These are phyloP conservation scores for Chiloscyllium punctatum DNA, from an alignment of 2,797 vertebrate genomes.

Conservation along the genomic window DNA sequence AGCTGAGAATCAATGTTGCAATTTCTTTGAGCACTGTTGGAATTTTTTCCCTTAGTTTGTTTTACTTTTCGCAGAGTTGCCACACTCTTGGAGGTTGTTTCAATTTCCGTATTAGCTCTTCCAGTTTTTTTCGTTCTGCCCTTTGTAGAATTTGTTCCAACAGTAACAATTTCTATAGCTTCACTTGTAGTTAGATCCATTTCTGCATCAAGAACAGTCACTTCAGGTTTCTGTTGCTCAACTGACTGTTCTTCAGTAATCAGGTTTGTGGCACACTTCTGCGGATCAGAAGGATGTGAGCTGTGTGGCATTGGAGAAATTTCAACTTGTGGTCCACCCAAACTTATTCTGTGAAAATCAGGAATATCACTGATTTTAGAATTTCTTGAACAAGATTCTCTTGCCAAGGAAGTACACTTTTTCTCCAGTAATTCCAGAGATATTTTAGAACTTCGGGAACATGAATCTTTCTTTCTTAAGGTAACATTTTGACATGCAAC, in stretches of 20 bases:
- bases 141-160: conserved; percentile 45
- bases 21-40: not conserved
- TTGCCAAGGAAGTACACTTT: not conserved
- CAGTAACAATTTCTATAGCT: conserved; percentile 40
- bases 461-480: conserved; percentile 16
- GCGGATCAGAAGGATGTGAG: not conserved
- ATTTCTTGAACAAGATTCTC: not conserved
- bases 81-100: not conserved
- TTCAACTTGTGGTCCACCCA: not conserved
- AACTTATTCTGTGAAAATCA: not conserved
- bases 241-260: conserved; percentile 32
- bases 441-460: not conserved
- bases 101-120: not conserved
- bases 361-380: not conserved
- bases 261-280: not conserved
- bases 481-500: conserved; percentile 5
- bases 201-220: conserved; percentile 40
- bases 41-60: not conserved
- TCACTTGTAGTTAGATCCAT: conserved; percentile 18
- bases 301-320: not conserved
- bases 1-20: not conserved
- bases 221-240: conserved; percentile 42
- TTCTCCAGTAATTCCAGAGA: not conserved
- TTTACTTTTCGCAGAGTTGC: not conserved
- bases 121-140: not conserved